phyloP scores from a whole-genome alignment of 1,140 invertebrate species.

The Papilio machaon region DNA sequence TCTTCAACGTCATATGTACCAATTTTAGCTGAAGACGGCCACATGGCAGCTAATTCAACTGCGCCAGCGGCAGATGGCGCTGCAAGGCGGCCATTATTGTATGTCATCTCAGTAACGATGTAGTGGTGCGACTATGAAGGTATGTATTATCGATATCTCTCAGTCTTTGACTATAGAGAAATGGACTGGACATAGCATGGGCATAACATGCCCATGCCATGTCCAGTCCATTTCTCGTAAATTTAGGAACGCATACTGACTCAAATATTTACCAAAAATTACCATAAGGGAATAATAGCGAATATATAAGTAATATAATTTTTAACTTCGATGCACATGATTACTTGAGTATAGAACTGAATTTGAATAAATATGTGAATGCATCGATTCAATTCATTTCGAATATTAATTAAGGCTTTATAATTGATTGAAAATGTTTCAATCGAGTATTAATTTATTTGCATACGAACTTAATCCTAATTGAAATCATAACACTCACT shows the following conservation, averaged over 20 bases:
- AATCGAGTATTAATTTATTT: not conserved
- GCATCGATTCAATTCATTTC: not conserved
- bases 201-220: too few species aligned
- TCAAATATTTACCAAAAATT: too few species aligned
- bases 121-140: constrained; percentile 46
- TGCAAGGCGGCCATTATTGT: constrained; percentile 72
- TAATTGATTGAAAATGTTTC: constrained; percentile 6
- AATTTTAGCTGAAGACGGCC: constrained; percentile 47
- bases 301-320: not conserved
- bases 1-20: constrained; percentile 27
- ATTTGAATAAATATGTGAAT: not conserved
- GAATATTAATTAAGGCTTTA: constrained; percentile 8
- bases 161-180: not conserved
- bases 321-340: not conserved
- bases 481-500: not conserved
- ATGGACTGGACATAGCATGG: too few species aligned
- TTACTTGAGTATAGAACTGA: not conserved
- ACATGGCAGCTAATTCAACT: constrained; percentile 63
- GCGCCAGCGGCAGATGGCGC: constrained; percentile 66
- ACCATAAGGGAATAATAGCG: too few species aligned
- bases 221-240: too few species aligned
- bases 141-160: constrained; percentile 45
- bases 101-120: constrained; percentile 66
- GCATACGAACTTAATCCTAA: not conserved
- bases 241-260: too few species aligned